Percentiles rank a stretch among this genome's conserved stretches.
phyloP scores from a whole-genome alignment of 2,797 vertebrate species.

The Parambassis ranga region DNA sequence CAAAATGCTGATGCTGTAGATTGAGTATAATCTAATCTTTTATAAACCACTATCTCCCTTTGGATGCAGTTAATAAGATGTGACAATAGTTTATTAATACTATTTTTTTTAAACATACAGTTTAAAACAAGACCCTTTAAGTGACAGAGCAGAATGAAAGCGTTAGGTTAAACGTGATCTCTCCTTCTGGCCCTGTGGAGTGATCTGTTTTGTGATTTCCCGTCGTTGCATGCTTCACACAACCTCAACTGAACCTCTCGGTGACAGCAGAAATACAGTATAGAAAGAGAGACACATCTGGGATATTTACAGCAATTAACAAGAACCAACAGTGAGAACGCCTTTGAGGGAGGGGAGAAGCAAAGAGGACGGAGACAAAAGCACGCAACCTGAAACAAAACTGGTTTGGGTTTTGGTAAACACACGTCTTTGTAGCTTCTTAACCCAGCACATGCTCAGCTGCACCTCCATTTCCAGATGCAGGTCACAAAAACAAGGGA shows the following conservation, averaged over 20 bases:
- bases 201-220: constrained; percentile 44
- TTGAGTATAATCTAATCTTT: constrained; percentile 44
- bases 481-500: constrained; percentile 12
- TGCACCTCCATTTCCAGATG: constrained; percentile 23
- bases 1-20: constrained; percentile 46
- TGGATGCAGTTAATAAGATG: constrained; percentile 46
- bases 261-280: constrained; percentile 44
- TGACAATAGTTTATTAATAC: constrained; percentile 52
- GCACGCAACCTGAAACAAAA: constrained; percentile 41
- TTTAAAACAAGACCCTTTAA: constrained; percentile 54
- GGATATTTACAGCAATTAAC: constrained; percentile 73
- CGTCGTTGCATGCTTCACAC: constrained; percentile 59
- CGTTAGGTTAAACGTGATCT: constrained; percentile 42
- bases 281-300: constrained; percentile 61
- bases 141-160: constrained; percentile 42
- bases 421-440: constrained; percentile 33
- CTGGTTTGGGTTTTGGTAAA: constrained; percentile 25
- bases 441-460: constrained; percentile 46
- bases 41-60: constrained; percentile 38
- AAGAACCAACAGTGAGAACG: constrained; percentile 43
- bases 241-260: constrained; percentile 31
- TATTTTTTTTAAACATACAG: constrained; percentile 39
- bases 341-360: not conserved
- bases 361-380: not conserved
- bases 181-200: constrained; percentile 42